phyloP scores from a whole-genome alignment of 2,888 invertebrate genomes.

The Acleris literana region DNA sequence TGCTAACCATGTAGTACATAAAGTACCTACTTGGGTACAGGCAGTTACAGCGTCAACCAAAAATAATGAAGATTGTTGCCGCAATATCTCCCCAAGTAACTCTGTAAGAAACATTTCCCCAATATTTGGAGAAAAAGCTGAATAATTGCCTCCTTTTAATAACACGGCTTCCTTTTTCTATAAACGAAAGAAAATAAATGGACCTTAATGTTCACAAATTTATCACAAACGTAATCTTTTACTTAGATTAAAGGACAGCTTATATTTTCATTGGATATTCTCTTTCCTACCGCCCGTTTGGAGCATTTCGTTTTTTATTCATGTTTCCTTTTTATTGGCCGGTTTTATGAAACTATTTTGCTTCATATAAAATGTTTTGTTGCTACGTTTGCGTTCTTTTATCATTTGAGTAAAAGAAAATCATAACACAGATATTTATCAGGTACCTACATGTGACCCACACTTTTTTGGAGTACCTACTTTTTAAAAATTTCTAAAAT shows the following conservation, averaged over 20 bases:
- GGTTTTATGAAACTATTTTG: slow-evolving; percentile 20
- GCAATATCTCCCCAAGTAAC: neutral
- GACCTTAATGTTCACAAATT: slow-evolving; percentile 28
- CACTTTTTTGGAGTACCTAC: no score
- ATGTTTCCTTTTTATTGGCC: slow-evolving; percentile 13
- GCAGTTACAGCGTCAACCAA: no score
- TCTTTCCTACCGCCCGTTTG: slow-evolving; percentile 17
- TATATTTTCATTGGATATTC: slow-evolving; percentile 18
- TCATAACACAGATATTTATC: no score
- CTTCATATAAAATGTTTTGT: slow-evolving; percentile 15
- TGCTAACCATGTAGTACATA: no score
- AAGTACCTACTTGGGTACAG: no score
- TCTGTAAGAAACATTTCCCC: neutral
- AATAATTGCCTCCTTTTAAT: slow-evolving; percentile 3
- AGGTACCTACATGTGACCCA: no score
- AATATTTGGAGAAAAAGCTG: slow-evolving; percentile 3
- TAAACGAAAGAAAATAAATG: slow-evolving; percentile 13
- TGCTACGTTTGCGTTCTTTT: neutral
- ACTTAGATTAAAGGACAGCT: slow-evolving; percentile 25
- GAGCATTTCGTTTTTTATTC: slow-evolving; percentile 9
- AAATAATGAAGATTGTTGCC: no score
- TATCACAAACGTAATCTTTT: slow-evolving; percentile 29
- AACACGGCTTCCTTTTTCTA: slow-evolving; percentile 4
- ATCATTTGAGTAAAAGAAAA: no score
- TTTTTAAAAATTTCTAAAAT: no score